A percentile compares a stretch with the other conserved stretches of the same genome.
Evolutionary conservation across 2,113 vertebrate species (phyloP).

Genomic region (Odontophorus gujanensis): DNA sequence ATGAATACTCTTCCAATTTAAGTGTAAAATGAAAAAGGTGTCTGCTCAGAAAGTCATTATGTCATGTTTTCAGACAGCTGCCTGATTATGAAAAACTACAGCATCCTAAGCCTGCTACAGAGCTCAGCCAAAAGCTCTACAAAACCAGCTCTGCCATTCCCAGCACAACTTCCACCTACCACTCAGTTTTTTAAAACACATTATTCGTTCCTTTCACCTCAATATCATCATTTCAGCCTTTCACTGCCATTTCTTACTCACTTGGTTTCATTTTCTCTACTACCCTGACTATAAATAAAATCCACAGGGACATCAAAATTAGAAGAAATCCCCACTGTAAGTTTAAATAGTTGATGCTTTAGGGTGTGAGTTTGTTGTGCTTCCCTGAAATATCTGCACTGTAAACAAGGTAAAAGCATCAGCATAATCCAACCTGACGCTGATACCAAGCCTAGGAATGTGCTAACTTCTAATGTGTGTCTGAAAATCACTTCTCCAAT

Average conservation of each 20-base stretch:
- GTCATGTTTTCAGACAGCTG: neutral
- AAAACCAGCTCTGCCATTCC: neutral
- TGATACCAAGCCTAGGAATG: accelerated
- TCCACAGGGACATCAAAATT: neutral
- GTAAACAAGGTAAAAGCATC: neutral
- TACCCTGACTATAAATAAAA: neutral
- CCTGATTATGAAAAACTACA: neutral
- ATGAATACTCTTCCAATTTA: neutral
- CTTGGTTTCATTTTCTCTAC: neutral
- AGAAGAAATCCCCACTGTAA: neutral
- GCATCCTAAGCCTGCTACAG: neutral
- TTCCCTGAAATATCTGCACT: neutral
- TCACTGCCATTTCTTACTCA: neutral
- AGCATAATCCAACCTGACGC: accelerated
- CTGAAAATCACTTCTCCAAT: neutral
- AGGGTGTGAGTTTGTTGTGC: accelerated
- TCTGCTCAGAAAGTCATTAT: neutral
- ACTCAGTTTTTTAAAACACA: neutral
- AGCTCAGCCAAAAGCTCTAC: neutral
- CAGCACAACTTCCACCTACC: neutral
- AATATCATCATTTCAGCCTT: neutral
- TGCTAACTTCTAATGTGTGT: accelerated
- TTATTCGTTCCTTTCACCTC: neutral
- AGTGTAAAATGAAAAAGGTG: neutral
- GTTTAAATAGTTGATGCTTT: neutral